Conservation (phyloP, 2,888 invertebrate genomes). For the Drosophila demipolita region DNA sequence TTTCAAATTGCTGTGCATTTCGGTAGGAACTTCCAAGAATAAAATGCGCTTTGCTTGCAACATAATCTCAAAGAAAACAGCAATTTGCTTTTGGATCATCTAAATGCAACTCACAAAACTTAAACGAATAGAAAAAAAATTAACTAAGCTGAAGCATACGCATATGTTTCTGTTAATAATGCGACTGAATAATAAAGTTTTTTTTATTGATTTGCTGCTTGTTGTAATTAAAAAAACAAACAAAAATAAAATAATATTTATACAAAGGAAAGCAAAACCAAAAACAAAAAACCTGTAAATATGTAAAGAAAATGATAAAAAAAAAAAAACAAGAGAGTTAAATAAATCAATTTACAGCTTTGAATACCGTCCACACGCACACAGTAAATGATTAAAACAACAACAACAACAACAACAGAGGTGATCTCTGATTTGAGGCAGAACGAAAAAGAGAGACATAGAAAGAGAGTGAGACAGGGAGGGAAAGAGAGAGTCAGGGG, state of each 20-base stretch:
- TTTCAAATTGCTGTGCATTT: conserved; percentile 8
- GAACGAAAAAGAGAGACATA: conserved; percentile 15
- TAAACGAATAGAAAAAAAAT: conserved; percentile 31
- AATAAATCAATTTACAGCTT: conserved; percentile 77
- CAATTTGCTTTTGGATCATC: conserved; percentile 64
- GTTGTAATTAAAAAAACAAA: conserved; percentile 72
- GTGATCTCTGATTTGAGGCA: conserved; percentile 33
- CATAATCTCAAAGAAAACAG: conserved; percentile 18
- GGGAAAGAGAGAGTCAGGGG: not conserved
- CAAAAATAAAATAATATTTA: conserved; percentile 53
- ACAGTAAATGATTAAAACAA: conserved; percentile 63
- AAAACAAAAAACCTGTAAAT: conserved; percentile 47
- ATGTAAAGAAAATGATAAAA: conserved; percentile 51
- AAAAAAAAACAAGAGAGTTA: conserved; percentile 32
- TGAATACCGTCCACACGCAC: conserved; percentile 80
- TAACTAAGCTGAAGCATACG: conserved; percentile 38
- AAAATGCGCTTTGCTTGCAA: conserved; percentile 31
- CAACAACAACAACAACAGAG: conserved; percentile 28
- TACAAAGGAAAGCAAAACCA: conserved; percentile 37
- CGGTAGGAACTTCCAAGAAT: conserved; percentile 5
- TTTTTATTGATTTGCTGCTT: conserved; percentile 75
- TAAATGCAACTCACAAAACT: conserved; percentile 49
- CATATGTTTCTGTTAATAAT: conserved; percentile 61
- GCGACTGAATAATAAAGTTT: conserved; percentile 75
- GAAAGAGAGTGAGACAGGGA: too few relatives aligned